phyloP scores from a whole-genome alignment of 2,113 vertebrate genomes.

The Terrapene triunguis region DNA sequence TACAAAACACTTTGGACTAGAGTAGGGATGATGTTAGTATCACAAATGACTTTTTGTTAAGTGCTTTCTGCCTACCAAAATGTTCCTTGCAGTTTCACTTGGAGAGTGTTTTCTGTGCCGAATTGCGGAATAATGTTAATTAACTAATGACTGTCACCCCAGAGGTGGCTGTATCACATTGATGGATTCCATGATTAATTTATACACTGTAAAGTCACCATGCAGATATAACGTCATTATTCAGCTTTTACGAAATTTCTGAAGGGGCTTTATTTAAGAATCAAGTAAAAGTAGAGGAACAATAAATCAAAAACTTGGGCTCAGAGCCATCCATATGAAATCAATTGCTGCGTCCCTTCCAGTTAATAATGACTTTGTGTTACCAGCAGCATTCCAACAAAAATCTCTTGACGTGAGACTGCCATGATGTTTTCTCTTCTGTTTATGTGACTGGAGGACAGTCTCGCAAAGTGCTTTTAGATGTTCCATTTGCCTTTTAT shows the following conservation, averaged over 20 bases:
- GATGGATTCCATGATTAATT: neutral
- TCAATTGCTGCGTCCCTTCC: neutral
- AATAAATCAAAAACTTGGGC: neutral
- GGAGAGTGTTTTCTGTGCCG: neutral
- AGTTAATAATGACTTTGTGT: constrained; percentile 9
- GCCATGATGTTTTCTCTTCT: neutral
- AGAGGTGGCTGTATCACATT: neutral
- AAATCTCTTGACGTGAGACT: neutral
- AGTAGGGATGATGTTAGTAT: neutral
- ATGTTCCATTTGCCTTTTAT: neutral
- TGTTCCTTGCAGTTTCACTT: neutral
- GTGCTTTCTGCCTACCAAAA: neutral
- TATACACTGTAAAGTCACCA: neutral
- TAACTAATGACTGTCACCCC: neutral
- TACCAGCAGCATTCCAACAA: neutral
- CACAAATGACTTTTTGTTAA: neutral
- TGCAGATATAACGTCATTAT: neutral
- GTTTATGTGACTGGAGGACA: accelerated
- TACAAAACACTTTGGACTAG: neutral
- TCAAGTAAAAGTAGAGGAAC: constrained; percentile 9
- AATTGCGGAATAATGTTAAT: neutral
- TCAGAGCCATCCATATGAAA: constrained; percentile 9
- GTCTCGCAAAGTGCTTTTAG: neutral
- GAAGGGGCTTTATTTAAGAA: neutral
- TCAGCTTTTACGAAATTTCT: neutral